Base-by-base conservation (phyloP, 2,888 invertebrate species). In the Cheilosia variabilis region DNA sequence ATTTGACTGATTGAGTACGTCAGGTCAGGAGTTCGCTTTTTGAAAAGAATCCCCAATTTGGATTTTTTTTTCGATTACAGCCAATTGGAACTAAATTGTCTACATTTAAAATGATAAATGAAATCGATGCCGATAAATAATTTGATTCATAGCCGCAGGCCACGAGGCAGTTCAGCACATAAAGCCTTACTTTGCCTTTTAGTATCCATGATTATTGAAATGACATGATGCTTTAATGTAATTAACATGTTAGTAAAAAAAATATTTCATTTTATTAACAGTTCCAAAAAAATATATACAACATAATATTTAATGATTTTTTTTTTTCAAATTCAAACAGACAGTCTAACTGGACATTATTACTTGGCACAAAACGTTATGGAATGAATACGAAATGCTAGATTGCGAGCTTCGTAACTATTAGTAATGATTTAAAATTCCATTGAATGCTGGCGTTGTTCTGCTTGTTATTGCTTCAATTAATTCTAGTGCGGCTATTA, bases 81-180 rank as follows among this genome's bases (percentile, higher is more conserved):
- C 68, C 83, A 83, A 83, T 79, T 63, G 47, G 73, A 69, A 79
- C 17, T 69, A 37, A 79, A 69, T 75, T 83, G 79, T 83, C 78
- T 83, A 65, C 22, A 75, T 75, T 83, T 66, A 45, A 63, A 79
- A 68, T 52, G 47, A 27, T 50, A 41, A 58, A 63, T 53, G 63
- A 78, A 73, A 77, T 72, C 27, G 41, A 60, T 77, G 53, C 60
- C 52, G 45, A 65, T 60, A 27, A 52, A 66, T 2, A 66, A 53
- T 60, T n/a, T 45, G 45, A 55, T 4, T 37, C 41, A 9, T 31
- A 47, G 41, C 41, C 41, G 57, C 47, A 65, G 58, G 34, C 4
- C n/a, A 24, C 52, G 52, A 71, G 15, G 5, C 34, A 15, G 27
- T 7, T 37, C 34, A 58, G 31, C 9, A 9, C 31, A 31, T 52